Percentiles rank a stretch among this genome's conserved stretches.
These are phyloP conservation scores for Scleropages formosus DNA, from an alignment of 2,797 vertebrate genomes.

Conservation along the genomic window DNA sequence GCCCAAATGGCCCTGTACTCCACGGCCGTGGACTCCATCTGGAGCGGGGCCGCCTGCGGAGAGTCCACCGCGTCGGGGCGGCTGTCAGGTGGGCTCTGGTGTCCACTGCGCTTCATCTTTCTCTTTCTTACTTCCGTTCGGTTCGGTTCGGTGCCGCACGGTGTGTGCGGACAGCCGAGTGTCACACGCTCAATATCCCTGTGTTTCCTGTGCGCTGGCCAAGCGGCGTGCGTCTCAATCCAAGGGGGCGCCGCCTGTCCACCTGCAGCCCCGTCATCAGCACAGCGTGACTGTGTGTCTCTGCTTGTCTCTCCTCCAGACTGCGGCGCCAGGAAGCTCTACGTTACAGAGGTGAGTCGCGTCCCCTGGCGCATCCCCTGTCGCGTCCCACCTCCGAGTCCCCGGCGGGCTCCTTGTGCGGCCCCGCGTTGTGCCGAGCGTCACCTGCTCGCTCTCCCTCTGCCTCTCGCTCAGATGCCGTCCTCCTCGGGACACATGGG, in stretches of 20 bases:
- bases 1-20: no score
- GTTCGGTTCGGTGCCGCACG: not conserved
- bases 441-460: slow-evolving; percentile 12
- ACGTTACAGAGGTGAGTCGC: slow-evolving; percentile 44
- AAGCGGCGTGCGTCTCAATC: not conserved
- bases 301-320: slow-evolving; percentile 40
- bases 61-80: no score
- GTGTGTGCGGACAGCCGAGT: no score
- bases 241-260: not conserved
- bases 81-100: no score
- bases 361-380: not conserved
- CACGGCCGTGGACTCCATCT: no score
- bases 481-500: slow-evolving; percentile 71
- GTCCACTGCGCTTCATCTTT: no score
- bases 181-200: not conserved
- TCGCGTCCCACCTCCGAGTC: not conserved
- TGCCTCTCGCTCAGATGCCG: slow-evolving; percentile 64
- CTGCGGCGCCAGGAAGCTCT: slow-evolving; percentile 41
- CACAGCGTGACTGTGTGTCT: not conserved
- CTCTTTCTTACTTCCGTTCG: no score
- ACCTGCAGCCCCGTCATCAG: slow-evolving; percentile 5
- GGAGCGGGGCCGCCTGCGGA: no score
- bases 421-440: not conserved
- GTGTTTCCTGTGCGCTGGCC: no score
- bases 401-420: not conserved